Evolutionary conservation across 2,888 invertebrate genomes (phyloP), one percentile per base, ranked within the genome.

Genomic region (Dynastes maya): DNA sequence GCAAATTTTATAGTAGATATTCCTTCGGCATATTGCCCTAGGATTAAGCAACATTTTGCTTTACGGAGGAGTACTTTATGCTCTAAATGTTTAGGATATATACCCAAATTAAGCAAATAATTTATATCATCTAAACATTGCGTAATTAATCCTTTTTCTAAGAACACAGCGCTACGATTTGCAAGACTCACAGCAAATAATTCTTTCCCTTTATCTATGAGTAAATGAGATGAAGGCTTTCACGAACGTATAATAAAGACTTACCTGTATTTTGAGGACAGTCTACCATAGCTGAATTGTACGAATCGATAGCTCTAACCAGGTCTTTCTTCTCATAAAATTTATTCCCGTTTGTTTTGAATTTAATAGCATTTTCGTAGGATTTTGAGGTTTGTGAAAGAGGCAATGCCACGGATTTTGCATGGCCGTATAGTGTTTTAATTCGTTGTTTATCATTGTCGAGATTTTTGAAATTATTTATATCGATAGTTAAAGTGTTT

Each of bases 141-240:
- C 81, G 93, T 91, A 85, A 91, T 93, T 82, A 92, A 91, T 79
- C 93, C 90, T 86, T 95, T 87, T 84, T 95, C 95, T 84, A 94
- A 95, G 37, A 95, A 90, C 0, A 94, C 92, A 0, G 96, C 96
- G 40, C 96, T 96, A 6, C 96, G 91, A 87, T 96, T 97, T 0
- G 95, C 96, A 82, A 94, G 89, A 2, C 94, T 89, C 58, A 96
- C 92, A 0, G 95, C 90, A 2, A 94, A 87, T 76, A 95, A 93
- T 82, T 86, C 86, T 81, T 83, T 81, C 4, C 11, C 45, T 74
- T 67, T 40, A 67, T 64, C 79, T 81, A 76, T 2, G 32, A 32
- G 32, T 32, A 32, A 78, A 71, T 58, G 53, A 75, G 27, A 58
- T 78, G 65, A 55, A 40, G 27, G 32, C 32, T 11, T 67, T 53